phyloP scores from a whole-genome alignment of 2,888 invertebrate species.

The Lasius fuliginosus region DNA sequence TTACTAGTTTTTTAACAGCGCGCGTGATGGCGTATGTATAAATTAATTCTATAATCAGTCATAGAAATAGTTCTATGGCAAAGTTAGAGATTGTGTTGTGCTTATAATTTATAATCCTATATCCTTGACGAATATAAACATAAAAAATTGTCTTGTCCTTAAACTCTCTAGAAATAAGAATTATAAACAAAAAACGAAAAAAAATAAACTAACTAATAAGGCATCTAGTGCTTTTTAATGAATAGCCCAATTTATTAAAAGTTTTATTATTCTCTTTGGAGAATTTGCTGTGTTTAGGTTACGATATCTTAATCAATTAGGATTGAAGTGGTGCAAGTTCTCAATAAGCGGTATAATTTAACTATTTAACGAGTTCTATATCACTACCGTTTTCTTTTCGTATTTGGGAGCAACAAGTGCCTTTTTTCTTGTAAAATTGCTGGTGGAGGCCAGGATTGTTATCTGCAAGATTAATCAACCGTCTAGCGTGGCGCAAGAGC shows the following conservation, averaged over 20 bases:
- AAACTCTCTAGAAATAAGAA: not conserved
- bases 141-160: not conserved
- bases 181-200: not conserved
- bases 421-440: slow-evolving; percentile 64
- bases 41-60: slow-evolving; percentile 21
- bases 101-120: slow-evolving; percentile 7
- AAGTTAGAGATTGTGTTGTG: not conserved
- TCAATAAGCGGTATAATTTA: slow-evolving; percentile 20
- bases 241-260: slow-evolving; percentile 1
- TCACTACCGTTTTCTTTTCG: not conserved
- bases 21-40: slow-evolving; percentile 46
- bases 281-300: not conserved
- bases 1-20: slow-evolving; percentile 29
- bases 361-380: slow-evolving; percentile 30
- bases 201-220: not conserved
- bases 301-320: not conserved
- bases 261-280: not conserved
- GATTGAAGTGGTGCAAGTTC: slow-evolving; percentile 28
- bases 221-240: not conserved
- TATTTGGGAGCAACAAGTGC: slow-evolving; percentile 70
- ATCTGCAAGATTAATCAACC: slow-evolving; percentile 73
- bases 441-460: slow-evolving; percentile 64
- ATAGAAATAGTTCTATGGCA: slow-evolving; percentile 2
- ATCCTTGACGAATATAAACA: not conserved
- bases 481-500: slow-evolving; percentile 60